phyloP scores from a whole-genome alignment of 2,113 vertebrate species.

The Sminthopsis crassicaudata region DNA sequence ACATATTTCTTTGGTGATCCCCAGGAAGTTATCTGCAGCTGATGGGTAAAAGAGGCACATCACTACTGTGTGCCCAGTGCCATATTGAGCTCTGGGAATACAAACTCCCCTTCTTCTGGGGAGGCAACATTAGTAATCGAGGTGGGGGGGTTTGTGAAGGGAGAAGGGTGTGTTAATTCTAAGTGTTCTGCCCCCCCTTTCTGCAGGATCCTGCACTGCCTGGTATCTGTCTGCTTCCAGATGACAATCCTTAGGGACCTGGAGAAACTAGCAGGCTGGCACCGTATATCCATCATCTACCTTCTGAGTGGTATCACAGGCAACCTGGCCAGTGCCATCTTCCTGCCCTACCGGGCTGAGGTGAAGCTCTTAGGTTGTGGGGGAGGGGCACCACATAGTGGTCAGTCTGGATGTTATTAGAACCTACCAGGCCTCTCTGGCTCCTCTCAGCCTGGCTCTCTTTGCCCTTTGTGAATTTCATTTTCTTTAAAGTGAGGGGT shows the following conservation, averaged over 20 bases:
- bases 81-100: neutral
- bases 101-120: neutral
- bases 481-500: neutral
- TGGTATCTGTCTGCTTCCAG: slow-evolving; percentile 98
- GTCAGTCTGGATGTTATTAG: neutral
- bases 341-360: slow-evolving; percentile 98
- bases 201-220: slow-evolving; percentile 96
- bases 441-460: neutral
- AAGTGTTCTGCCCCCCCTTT: slow-evolving; percentile 51
- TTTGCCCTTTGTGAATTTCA: neutral
- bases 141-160: neutral
- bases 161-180: slow-evolving; percentile 27
- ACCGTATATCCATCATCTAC: slow-evolving; percentile 99
- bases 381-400: neutral
- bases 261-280: slow-evolving; percentile 98
- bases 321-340: slow-evolving; percentile 97
- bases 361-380: slow-evolving; percentile 80
- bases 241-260: slow-evolving; percentile 98
- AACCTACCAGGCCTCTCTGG: neutral
- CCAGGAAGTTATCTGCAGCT: neutral
- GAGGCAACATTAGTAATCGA: neutral
- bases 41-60: neutral
- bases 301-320: slow-evolving; percentile 97
- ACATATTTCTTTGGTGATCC: neutral
- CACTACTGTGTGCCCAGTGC: neutral